These are phyloP conservation scores for Papilio demoleus DNA, from an alignment of 2,888 invertebrate genomes.

Conservation along the genomic window DNA sequence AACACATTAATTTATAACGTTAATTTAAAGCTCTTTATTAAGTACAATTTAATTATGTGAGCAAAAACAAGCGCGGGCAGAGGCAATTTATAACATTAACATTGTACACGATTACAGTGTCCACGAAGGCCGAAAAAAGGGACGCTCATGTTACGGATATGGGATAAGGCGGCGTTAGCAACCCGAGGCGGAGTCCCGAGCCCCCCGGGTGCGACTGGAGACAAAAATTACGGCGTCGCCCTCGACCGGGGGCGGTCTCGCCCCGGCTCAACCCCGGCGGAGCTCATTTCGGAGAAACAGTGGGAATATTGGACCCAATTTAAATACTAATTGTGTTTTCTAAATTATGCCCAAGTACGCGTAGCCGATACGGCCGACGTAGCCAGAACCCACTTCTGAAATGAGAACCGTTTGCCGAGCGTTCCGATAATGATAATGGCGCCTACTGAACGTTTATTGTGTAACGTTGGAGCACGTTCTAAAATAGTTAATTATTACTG, in stretches of 20 bases:
- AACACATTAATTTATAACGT: background rate
- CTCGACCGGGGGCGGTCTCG: conserved; percentile 44
- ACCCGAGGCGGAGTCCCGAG: conserved; percentile 46
- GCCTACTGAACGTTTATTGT: conserved; percentile 28
- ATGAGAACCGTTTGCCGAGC: conserved; percentile 19
- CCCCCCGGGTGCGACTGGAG: conserved; percentile 56
- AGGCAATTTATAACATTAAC: conserved; percentile 40
- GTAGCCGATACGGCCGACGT: conserved; percentile 28
- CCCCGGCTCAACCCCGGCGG: conserved; percentile 46
- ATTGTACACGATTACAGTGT: conserved; percentile 23
- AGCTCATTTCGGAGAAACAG: conserved; percentile 56
- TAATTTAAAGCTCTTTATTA: background rate
- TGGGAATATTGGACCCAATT: conserved; percentile 55
- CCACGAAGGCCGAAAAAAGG: conserved; percentile 36
- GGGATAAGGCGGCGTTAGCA: conserved; percentile 38
- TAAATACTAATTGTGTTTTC: conserved; percentile 45
- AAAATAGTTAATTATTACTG: conserved; percentile 30
- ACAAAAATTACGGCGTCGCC: conserved; percentile 58
- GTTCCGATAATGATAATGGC: conserved; percentile 34
- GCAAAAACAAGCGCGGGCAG: conserved; percentile 25
- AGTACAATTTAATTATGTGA: background rate
- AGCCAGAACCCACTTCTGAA: conserved; percentile 24
- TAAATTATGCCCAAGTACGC: conserved; percentile 34
- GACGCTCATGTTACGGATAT: conserved; percentile 41
- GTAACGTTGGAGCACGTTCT: conserved; percentile 26